Conservation (phyloP, 2,797 vertebrate genomes). For the Paratrypauchen microcephalus region DNA sequence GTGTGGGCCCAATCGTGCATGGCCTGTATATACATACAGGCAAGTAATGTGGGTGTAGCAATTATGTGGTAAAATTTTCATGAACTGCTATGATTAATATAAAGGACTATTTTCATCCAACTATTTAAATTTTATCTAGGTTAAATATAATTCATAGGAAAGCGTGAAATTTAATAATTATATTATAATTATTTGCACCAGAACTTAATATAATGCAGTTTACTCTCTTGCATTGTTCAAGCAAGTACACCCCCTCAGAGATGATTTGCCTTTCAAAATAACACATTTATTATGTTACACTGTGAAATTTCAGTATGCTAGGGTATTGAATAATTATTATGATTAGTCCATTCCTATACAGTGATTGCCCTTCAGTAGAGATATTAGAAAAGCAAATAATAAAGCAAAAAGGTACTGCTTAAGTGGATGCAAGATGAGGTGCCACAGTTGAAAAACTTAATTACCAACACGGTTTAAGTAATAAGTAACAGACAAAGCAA, state of each 20-base stretch:
- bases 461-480: neutral
- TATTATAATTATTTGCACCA: neutral
- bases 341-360: neutral
- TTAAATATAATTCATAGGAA: neutral
- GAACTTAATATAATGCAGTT: neutral
- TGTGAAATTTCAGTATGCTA: neutral
- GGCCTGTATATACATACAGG: constrained; percentile 21
- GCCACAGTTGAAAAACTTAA: neutral
- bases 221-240: neutral
- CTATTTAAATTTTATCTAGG: neutral
- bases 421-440: neutral
- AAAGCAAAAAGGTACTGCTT: neutral
- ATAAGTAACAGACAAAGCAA: neutral
- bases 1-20: constrained; percentile 54
- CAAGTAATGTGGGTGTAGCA: constrained; percentile 22
- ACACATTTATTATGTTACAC: neutral
- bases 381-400: neutral
- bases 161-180: neutral
- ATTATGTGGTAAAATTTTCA: constrained; percentile 7
- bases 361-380: neutral
- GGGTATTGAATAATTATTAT: neutral
- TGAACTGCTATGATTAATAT: constrained; percentile 1
- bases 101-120: neutral
- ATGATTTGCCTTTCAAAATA: neutral
- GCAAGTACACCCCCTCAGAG: neutral